Conservation (phyloP, 1,140 invertebrate genomes). For the Drosophila obscura region DNA sequence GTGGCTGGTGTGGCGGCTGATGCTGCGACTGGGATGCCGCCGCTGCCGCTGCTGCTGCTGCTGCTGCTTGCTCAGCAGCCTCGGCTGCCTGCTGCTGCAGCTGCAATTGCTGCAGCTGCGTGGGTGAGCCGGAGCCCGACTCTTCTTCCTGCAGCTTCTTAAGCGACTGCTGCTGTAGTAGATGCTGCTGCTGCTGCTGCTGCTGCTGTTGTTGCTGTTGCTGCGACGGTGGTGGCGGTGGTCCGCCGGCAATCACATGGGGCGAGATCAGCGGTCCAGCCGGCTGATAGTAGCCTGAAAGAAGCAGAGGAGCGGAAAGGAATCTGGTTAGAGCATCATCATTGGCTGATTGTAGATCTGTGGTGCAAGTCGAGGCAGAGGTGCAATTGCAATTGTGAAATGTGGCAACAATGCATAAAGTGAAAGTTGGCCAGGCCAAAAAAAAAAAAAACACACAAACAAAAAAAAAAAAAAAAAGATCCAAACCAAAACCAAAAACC, state of each 20-base stretch:
- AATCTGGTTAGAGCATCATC: neutral
- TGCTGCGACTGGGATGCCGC: conserved; percentile 49
- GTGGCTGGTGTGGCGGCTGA: conserved; percentile 70
- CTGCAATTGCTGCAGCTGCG: conserved; percentile 73
- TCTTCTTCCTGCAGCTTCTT: conserved; percentile 58
- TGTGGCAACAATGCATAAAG: conserved; percentile 74
- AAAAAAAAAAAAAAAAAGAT: conserved; percentile 14
- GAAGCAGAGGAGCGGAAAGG: conserved; percentile 45
- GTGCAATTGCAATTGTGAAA: conserved; percentile 43
- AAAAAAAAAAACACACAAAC: conserved; percentile 28
- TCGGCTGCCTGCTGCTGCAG: conserved; percentile 73
- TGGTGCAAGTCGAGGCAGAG: conserved; percentile 6
- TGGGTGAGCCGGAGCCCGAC: neutral
- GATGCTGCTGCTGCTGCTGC: conserved; percentile 24
- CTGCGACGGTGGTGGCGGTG: conserved; percentile 60
- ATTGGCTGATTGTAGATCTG: neutral
- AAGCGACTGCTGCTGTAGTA: conserved; percentile 26
- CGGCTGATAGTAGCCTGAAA: conserved; percentile 93
- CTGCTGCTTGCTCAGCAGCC: conserved; percentile 1
- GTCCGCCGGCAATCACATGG: conserved; percentile 85
- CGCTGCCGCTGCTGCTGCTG: conserved; percentile 39
- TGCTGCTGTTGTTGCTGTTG: conserved; percentile 69
- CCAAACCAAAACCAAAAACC: conserved; percentile 44
- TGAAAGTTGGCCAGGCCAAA: conserved; percentile 73
- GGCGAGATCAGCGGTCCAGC: conserved; percentile 92